Evolutionary conservation across 1,140 invertebrate genomes (phyloP), one percentile per base, ranked within the genome.

Genomic region (Drosophila simulans): DNA sequence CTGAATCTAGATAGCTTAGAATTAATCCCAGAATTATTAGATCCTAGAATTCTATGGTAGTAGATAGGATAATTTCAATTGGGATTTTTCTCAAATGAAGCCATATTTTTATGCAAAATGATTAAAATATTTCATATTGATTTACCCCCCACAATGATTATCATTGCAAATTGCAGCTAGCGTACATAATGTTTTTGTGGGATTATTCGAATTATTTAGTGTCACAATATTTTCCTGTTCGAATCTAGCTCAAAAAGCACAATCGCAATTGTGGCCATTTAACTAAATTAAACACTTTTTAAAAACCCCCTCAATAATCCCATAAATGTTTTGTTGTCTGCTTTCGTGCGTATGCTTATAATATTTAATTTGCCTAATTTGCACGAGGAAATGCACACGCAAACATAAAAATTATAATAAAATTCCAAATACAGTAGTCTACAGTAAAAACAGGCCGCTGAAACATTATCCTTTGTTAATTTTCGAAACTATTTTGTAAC

Each of bases 311-410:
- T 34, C 49, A 43, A 62, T 80, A 80, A 75, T 70, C 54, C 57
- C 45, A 68, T 65, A 52, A 68, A 65, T 66, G 65, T 70, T 56
- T 52, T 27, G 48, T 57, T 56, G 43, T 34, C 35, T 68, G 46
- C 15, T 49, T 49, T 27, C 40, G 12, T 25, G 65, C 31, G 60
- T 53, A 27, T 25, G 65, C 62, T 69, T 27, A 31, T 34, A 46
- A 54, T 66, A 66, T 54, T 69, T 54, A 54, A 66, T 66, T 69
- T 55, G 51, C 12, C 66, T 56, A 69, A 69, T 70, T 70, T 56
- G 51, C 12, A 27, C 10, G 15, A 35, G 7, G 12, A 64, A 64
- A 34, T 42, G 20, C 34, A 64, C 15, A 65, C 10, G 5, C 12
- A 10, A 4, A 65, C 65, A 31, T 25, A 37, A 25, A 49, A 37